Evolutionary conservation across 2,888 invertebrate species (phyloP).

Genomic region (Emesis castigata): DNA sequence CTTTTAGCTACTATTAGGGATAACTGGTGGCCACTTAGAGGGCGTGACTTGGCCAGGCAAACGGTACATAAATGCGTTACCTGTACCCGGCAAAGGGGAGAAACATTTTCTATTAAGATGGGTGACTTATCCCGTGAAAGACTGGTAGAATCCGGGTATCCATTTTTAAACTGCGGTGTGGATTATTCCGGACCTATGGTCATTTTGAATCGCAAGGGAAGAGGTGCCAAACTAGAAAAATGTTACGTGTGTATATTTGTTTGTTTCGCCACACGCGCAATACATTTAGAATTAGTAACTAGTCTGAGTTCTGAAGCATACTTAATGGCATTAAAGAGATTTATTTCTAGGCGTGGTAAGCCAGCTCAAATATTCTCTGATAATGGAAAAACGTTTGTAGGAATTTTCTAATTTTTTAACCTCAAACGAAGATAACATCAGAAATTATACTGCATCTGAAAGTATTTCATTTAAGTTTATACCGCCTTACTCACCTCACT

Average conservation of each 20-base stretch:
- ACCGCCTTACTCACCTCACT: slow-evolving; percentile 32
- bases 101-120: slow-evolving; percentile 19
- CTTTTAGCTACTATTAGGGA: slow-evolving; percentile 30
- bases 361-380: slow-evolving; percentile 62
- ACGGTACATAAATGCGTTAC: slow-evolving; percentile 18
- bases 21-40: slow-evolving; percentile 44
- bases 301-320: slow-evolving; percentile 49
- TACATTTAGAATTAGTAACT: slow-evolving; percentile 61
- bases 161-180: neutral
- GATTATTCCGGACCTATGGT: slow-evolving; percentile 26
- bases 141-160: slow-evolving; percentile 2
- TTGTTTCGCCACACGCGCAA: slow-evolving; percentile 57
- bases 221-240: neutral
- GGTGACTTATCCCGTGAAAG: slow-evolving; percentile 10
- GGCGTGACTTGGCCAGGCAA: slow-evolving; percentile 34
- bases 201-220: slow-evolving; percentile 16
- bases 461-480: slow-evolving; percentile 49
- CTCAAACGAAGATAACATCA: slow-evolving; percentile 8
- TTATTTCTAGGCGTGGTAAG: slow-evolving; percentile 62
- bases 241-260: slow-evolving; percentile 61
- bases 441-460: slow-evolving; percentile 26
- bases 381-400: slow-evolving; percentile 59
- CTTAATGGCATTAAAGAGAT: slow-evolving; percentile 57
- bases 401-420: slow-evolving; percentile 52
- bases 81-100: neutral